These are phyloP conservation scores for Proisotoma minuta DNA, from an alignment of 2,888 invertebrate species.

Conservation along the genomic window DNA sequence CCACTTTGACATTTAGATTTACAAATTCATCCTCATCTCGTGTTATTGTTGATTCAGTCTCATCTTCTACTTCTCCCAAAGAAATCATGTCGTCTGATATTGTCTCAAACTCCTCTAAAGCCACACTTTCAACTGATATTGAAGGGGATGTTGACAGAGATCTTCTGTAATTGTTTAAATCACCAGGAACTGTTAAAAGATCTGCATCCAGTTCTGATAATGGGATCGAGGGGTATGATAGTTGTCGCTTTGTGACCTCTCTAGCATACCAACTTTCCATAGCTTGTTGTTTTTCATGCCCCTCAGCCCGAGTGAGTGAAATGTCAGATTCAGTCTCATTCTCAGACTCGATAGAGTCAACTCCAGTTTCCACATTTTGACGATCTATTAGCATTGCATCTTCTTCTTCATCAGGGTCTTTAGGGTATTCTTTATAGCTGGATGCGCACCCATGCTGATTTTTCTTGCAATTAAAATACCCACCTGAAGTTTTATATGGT, in stretches of 20 bases:
- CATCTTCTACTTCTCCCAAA: constrained; percentile 21
- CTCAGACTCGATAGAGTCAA: too few relatives aligned
- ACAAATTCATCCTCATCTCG: constrained; percentile 12
- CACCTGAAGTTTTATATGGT: too few relatives aligned
- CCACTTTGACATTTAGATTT: constrained; percentile 31
- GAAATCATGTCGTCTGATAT: constrained; percentile 16
- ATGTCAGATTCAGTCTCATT: constrained; percentile 1
- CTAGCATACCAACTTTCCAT: neutral
- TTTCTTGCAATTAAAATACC: too few relatives aligned
- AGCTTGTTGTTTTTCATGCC: neutral
- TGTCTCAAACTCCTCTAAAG: constrained; percentile 18
- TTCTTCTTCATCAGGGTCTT: neutral
- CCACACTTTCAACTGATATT: constrained; percentile 16
- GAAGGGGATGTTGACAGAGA: too few relatives aligned
- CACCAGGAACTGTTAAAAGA: too few relatives aligned
- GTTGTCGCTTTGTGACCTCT: neutral
- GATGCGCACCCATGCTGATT: too few relatives aligned
- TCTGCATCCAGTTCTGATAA: too few relatives aligned
- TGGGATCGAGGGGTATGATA: too few relatives aligned
- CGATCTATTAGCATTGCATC: neutral
- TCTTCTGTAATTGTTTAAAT: too few relatives aligned
- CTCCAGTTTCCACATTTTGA: too few relatives aligned
- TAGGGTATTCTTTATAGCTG: neutral
- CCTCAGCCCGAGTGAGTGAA: neutral
- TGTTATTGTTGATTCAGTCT: constrained; percentile 9